Evolutionary conservation across 2,797 vertebrate genomes (phyloP).

Genomic region (Sebastes cheni): DNA sequence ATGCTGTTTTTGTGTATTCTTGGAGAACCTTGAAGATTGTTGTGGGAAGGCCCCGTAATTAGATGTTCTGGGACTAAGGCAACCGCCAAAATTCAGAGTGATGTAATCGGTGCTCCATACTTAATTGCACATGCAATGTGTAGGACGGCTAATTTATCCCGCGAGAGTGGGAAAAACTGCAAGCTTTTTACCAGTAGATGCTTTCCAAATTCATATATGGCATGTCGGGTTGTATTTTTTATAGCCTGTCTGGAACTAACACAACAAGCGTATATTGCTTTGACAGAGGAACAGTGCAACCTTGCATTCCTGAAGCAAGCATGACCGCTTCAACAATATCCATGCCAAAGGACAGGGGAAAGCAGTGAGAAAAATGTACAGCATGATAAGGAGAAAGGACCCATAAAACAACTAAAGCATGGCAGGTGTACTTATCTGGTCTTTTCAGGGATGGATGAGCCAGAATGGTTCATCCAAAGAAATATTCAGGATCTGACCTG

Average conservation of each 20-base stretch:
- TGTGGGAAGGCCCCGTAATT: conserved; percentile 62
- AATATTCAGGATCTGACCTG: conserved; percentile 53
- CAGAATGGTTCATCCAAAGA: conserved; percentile 6
- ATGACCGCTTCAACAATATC: neutral
- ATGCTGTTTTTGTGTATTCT: conserved; percentile 52
- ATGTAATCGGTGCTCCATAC: conserved; percentile 58
- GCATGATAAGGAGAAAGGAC: conserved; percentile 1
- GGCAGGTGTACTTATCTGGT: conserved; percentile 27
- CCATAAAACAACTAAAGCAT: conserved; percentile 19
- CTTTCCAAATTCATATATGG: neutral
- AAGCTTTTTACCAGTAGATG: neutral
- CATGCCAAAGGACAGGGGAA: conserved; percentile 2
- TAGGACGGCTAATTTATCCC: conserved; percentile 50
- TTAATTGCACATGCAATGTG: conserved; percentile 59
- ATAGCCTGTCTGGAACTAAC: conserved; percentile 27
- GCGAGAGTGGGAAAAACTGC: conserved; percentile 2
- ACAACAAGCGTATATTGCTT: neutral
- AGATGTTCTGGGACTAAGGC: conserved; percentile 64
- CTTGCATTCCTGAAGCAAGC: conserved; percentile 8
- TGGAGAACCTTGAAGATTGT: conserved; percentile 49
- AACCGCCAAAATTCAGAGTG: conserved; percentile 58
- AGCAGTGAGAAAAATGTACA: conserved; percentile 1
- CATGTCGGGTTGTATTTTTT: conserved; percentile 13
- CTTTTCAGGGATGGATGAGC: conserved; percentile 29
- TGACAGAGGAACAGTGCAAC: conserved; percentile 11